Evolutionary conservation across 2,113 vertebrate species (phyloP).

Genomic region (Isurus oxyrinchus): DNA sequence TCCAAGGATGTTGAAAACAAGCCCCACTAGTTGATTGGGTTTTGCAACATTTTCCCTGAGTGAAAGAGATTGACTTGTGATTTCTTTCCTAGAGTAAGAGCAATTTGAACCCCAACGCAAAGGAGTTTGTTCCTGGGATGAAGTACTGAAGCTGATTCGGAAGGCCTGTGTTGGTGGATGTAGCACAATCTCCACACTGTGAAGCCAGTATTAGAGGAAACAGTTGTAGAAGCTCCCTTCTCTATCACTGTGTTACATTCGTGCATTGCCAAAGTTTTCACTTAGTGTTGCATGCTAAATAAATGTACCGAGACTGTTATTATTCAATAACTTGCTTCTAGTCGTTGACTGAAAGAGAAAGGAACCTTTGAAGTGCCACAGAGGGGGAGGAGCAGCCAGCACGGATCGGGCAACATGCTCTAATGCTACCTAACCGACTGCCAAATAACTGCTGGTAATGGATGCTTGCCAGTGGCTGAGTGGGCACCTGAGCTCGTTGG

Average conservation of each 20-base stretch:
- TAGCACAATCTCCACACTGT: slow-evolving; percentile 79
- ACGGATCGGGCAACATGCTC: slow-evolving; percentile 62
- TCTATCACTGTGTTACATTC: slow-evolving; percentile 81
- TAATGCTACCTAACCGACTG: slow-evolving; percentile 33
- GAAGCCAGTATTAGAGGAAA: slow-evolving; percentile 76
- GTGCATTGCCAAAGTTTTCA: slow-evolving; percentile 87
- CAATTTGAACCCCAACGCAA: slow-evolving; percentile 87
- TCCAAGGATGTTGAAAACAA: too few species aligned
- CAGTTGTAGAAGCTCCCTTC: slow-evolving; percentile 76
- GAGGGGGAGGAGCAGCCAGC: slow-evolving; percentile 54
- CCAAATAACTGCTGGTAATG: slow-evolving; percentile 10
- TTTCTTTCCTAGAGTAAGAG: slow-evolving; percentile 68
- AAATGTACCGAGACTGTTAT: slow-evolving; percentile 78
- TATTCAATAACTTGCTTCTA: slow-evolving; percentile 58
- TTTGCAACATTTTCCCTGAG: not conserved
- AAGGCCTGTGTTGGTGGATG: slow-evolving; percentile 65
- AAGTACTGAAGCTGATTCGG: slow-evolving; percentile 79
- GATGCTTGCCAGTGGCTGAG: not conserved
- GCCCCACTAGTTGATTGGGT: not conserved
- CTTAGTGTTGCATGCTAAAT: slow-evolving; percentile 80
- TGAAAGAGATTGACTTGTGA: not conserved
- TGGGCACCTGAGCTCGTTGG: not conserved
- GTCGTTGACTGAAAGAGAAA: slow-evolving; percentile 60
- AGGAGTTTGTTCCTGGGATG: slow-evolving; percentile 88
- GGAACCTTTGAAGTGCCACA: slow-evolving; percentile 52